Evolutionary conservation across 2,113 vertebrate genomes (phyloP).

Genomic region (Dascyllus trimaculatus): DNA sequence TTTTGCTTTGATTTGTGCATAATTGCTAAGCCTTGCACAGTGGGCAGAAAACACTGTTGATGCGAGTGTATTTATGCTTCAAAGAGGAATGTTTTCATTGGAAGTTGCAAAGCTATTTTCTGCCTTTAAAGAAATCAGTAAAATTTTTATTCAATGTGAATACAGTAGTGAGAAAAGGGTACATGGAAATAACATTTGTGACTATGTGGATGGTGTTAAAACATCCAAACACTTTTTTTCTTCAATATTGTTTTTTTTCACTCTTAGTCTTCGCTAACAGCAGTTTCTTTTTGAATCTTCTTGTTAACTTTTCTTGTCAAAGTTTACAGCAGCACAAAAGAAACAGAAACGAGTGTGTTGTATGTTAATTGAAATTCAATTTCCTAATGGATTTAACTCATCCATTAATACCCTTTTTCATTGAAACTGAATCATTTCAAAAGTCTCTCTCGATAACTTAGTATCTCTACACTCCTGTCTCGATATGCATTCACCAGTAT

Average conservation of each 20-base stretch:
- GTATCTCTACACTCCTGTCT: slow-evolving; percentile 5
- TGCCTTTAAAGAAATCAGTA: slow-evolving; percentile 29
- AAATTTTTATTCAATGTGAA: slow-evolving; percentile 18
- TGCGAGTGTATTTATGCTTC: neutral
- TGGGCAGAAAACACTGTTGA: slow-evolving; percentile 1
- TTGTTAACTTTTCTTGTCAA: neutral
- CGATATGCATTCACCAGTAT: slow-evolving; percentile 24
- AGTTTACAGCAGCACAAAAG: slow-evolving; percentile 3
- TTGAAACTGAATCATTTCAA: slow-evolving; percentile 19
- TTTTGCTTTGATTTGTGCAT: slow-evolving; percentile 45
- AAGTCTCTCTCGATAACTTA: slow-evolving; percentile 15
- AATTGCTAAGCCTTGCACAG: slow-evolving; percentile 29
- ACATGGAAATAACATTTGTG: neutral
- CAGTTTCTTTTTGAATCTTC: neutral
- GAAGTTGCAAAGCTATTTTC: slow-evolving; percentile 21
- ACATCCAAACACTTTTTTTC: neutral
- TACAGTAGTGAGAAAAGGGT: slow-evolving; percentile 1
- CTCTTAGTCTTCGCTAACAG: neutral
- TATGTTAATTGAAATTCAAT: neutral
- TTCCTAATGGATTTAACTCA: slow-evolving; percentile 36
- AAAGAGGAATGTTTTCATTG: slow-evolving; percentile 9
- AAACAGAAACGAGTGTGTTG: neutral
- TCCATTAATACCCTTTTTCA: slow-evolving; percentile 17
- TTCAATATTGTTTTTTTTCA: neutral
- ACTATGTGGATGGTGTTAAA: neutral